These are phyloP conservation scores for Petrocephalus schoutedeni DNA, from an alignment of 2,797 vertebrate species.

Conservation along the genomic window DNA sequence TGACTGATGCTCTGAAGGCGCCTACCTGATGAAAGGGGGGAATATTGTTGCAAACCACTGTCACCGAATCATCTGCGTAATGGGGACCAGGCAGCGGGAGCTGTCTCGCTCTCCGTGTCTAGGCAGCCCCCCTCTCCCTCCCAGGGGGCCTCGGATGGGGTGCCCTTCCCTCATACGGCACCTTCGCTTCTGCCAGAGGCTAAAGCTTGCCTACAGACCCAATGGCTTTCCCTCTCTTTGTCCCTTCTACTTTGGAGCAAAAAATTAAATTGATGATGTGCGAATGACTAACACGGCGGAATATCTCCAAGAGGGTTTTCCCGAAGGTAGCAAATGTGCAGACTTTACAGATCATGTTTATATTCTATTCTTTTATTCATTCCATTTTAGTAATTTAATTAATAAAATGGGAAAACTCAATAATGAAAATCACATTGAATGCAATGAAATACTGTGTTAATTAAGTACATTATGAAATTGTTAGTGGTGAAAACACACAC, in stretches of 20 bases:
- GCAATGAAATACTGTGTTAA: neutral
- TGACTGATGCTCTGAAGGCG: conserved; percentile 51
- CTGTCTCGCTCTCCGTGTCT: neutral
- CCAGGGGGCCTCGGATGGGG: conserved; percentile 31
- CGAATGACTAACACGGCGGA: neutral
- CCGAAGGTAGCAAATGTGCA: neutral
- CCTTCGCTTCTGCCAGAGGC: neutral
- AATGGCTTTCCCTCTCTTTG: neutral
- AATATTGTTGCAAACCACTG: conserved; percentile 54
- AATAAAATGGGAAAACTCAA: neutral
- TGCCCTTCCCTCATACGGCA: conserved; percentile 31
- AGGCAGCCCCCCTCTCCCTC: neutral
- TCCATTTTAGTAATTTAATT: neutral
- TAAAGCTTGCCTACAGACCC: neutral
- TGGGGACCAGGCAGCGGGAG: conserved; percentile 48
- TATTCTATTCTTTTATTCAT: neutral
- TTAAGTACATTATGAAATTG: neutral
- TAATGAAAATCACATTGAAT: neutral
- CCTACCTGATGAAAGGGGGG: conserved; percentile 59
- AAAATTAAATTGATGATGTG: neutral
- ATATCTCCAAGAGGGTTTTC: conserved; percentile 18
- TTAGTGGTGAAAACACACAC: neutral
- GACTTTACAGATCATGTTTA: neutral
- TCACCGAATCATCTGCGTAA: conserved; percentile 66
- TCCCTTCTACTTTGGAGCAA: conserved; percentile 24